phyloP scores from a whole-genome alignment of 2,888 invertebrate genomes.

The Mycalesis mineus region DNA sequence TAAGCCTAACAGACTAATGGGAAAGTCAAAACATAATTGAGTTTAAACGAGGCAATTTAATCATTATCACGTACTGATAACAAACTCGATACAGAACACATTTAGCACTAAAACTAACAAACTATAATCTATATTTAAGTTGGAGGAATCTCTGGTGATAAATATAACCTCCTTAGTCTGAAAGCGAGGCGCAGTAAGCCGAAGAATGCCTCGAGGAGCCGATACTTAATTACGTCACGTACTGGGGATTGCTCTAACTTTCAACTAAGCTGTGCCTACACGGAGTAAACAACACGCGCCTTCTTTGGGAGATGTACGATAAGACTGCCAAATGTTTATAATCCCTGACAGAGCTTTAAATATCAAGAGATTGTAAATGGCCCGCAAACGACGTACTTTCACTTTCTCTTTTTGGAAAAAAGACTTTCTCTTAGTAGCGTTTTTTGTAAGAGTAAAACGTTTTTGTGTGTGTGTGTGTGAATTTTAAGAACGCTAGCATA shows the following conservation, averaged over 20 bases:
- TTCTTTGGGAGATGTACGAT: conserved; percentile 58
- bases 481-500: too few relatives aligned
- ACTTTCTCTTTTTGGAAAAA: too few relatives aligned
- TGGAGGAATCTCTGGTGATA: conserved; percentile 13
- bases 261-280: conserved; percentile 50
- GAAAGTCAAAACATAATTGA: too few relatives aligned
- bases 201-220: conserved; percentile 34
- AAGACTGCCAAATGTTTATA: conserved; percentile 54
- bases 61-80: not conserved
- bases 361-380: not conserved
- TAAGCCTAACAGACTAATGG: too few relatives aligned
- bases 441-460: too few relatives aligned
- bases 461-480: too few relatives aligned
- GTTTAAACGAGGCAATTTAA: not conserved
- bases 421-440: too few relatives aligned
- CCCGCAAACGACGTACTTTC: too few relatives aligned
- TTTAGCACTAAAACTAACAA: not conserved
- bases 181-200: conserved; percentile 30
- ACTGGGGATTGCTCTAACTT: conserved; percentile 57
- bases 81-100: not conserved
- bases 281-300: conserved; percentile 53
- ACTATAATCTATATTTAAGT: not conserved
- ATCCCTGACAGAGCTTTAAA: conserved; percentile 28
- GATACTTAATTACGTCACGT: conserved; percentile 61
- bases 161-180: conserved; percentile 20